phyloP scores from a whole-genome alignment of 2,888 invertebrate species.

The Creontiades dilutus region DNA sequence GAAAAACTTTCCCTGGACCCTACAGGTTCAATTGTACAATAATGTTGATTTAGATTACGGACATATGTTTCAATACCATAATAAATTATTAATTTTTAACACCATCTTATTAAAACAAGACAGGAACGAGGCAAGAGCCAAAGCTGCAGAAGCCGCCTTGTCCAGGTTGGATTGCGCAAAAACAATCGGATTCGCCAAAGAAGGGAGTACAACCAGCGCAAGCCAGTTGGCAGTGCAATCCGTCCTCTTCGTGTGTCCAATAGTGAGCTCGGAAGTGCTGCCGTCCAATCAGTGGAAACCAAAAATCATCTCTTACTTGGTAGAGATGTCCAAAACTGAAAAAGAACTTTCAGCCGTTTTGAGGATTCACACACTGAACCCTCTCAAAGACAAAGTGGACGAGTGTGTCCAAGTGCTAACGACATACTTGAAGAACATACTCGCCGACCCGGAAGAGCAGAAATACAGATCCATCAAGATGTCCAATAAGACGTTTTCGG shows the following conservation, averaged over 20 bases:
- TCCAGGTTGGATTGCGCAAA: conserved; percentile 7
- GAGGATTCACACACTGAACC: conserved; percentile 94
- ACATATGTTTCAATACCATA: no score
- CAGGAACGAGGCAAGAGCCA: conserved; percentile 23
- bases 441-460: conserved; percentile 89
- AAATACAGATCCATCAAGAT: conserved; percentile 92
- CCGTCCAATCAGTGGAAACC: conserved; percentile 90
- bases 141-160: conserved; percentile 59
- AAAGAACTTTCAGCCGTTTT: conserved; percentile 89
- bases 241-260: conserved; percentile 78
- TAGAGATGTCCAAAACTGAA: conserved; percentile 80
- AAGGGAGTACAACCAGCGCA: background rate
- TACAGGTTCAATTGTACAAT: no score
- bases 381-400: conserved; percentile 84
- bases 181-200: conserved; percentile 45
- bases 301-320: conserved; percentile 90
- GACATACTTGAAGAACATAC: conserved; percentile 94
- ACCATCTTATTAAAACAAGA: background rate
- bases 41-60: no score
- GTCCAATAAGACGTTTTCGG: conserved; percentile 87
- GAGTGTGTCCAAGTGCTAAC: conserved; percentile 91
- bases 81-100: background rate
- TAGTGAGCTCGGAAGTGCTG: conserved; percentile 85
- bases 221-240: conserved; percentile 28
- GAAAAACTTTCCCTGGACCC: no score